phyloP scores from a whole-genome alignment of 92 coral and sea anemone species.

The Epizoanthus rinbou region DNA sequence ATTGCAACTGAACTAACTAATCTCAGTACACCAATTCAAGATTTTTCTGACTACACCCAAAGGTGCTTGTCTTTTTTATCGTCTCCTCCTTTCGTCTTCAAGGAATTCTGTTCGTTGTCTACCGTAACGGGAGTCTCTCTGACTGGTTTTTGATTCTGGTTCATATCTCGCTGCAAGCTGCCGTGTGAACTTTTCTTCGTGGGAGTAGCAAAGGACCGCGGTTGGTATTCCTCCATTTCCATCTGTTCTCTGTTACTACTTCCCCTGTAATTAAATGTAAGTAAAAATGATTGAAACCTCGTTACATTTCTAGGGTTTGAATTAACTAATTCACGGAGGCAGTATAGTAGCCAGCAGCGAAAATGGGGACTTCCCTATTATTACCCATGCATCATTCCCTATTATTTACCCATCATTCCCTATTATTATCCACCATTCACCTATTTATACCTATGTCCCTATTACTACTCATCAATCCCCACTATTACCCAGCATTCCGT shows the following conservation, averaged over 20 bases:
- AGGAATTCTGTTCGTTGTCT: constrained; percentile 13
- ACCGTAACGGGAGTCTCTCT: constrained; percentile 16
- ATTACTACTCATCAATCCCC: too few species aligned
- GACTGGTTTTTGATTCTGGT: constrained; percentile 20
- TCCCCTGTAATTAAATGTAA: constrained; percentile 3
- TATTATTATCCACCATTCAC: too few species aligned
- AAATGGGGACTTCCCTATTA: too few species aligned
- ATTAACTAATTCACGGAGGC: not conserved
- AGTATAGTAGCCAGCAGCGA: too few species aligned
- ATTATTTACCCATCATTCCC: too few species aligned
- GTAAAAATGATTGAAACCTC: too few species aligned
- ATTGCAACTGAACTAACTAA: too few species aligned
- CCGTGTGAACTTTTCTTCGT: constrained; percentile 18
- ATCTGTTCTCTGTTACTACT: not conserved
- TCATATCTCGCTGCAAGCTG: constrained; percentile 26
- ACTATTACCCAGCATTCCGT: too few species aligned
- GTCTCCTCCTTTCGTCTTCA: not conserved
- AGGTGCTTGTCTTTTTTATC: constrained; percentile 35
- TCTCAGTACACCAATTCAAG: not conserved
- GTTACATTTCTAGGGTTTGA: not conserved
- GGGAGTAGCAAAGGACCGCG: constrained; percentile 37
- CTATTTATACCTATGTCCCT: too few species aligned
- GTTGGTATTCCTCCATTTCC: constrained; percentile 40
- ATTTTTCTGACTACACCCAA: constrained; percentile 21
- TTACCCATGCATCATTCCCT: too few species aligned